A percentile compares a stretch with the other conserved stretches of the same genome.
Conservation (phyloP, 2,113 vertebrate species). For the Heterochromis multidens region DNA sequence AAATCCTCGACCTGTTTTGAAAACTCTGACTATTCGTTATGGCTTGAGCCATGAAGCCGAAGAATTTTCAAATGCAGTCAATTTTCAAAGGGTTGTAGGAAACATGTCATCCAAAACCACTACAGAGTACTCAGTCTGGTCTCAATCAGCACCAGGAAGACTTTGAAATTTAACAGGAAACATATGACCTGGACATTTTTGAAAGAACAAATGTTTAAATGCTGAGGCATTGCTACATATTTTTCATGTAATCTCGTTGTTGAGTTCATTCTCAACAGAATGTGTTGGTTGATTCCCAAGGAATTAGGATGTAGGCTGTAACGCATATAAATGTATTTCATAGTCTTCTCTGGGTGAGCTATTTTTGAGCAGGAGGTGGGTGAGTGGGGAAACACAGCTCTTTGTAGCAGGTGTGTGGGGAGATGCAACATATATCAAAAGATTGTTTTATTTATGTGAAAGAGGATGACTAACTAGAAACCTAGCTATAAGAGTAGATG, state of each 20-base stretch:
- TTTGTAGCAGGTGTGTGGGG: conserved; percentile 54
- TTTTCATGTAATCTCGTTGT: neutral
- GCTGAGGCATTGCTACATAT: neutral
- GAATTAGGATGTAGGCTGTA: conserved; percentile 26
- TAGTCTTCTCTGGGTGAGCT: conserved; percentile 39
- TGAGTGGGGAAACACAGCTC: conserved; percentile 54
- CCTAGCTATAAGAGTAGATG: conserved; percentile 12
- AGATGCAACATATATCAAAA: conserved; percentile 37
- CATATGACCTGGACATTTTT: conserved; percentile 54
- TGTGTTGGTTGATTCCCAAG: neutral
- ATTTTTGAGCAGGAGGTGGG: conserved; percentile 67
- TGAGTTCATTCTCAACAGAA: neutral
- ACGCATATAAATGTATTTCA: conserved; percentile 27
- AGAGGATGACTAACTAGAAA: conserved; percentile 31
- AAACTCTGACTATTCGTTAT: conserved; percentile 60
- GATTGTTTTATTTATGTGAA: conserved; percentile 31
- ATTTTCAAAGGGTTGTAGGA: conserved; percentile 46
- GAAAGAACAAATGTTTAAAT: neutral
- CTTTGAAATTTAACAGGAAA: conserved; percentile 73
- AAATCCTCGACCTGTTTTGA: conserved; percentile 28
- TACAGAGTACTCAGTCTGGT: conserved; percentile 66
- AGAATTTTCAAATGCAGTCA: conserved; percentile 51
- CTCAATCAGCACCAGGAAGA: conserved; percentile 60
- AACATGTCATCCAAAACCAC: conserved; percentile 73
- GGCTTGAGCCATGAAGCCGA: conserved; percentile 45